Evolutionary conservation across 2,797 vertebrate species (phyloP).

Genomic region (Hippoglossus hippoglossus): DNA sequence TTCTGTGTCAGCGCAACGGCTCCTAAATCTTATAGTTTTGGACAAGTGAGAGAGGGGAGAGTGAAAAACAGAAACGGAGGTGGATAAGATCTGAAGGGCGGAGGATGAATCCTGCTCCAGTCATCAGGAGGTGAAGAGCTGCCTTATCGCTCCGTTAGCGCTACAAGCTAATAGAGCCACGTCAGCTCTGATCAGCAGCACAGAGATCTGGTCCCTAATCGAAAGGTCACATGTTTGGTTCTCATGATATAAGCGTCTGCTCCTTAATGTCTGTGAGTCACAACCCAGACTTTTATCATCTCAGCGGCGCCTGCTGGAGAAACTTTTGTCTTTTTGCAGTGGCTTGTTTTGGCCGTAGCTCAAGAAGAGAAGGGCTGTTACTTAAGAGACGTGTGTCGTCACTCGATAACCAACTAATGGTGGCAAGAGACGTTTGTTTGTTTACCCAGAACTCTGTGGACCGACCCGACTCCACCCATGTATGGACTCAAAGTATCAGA

Average conservation of each 20-base stretch:
- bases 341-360: slow-evolving; percentile 31
- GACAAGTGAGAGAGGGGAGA: slow-evolving; percentile 6
- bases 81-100: slow-evolving; percentile 9
- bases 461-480: no score
- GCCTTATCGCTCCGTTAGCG: slow-evolving; percentile 21
- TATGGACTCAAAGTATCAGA: no score
- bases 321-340: slow-evolving; percentile 28
- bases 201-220: not conserved
- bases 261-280: slow-evolving; percentile 16
- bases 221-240: slow-evolving; percentile 12
- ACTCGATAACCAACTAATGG: slow-evolving; percentile 2
- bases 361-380: slow-evolving; percentile 13
- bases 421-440: slow-evolving; percentile 5
- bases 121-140: slow-evolving; percentile 16
- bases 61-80: slow-evolving; percentile 25
- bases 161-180: slow-evolving; percentile 24
- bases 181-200: slow-evolving; percentile 8
- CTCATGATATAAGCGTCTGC: slow-evolving; percentile 1
- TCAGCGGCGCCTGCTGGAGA: slow-evolving; percentile 42
- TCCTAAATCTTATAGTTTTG: slow-evolving; percentile 36
- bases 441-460: slow-evolving; percentile 19
- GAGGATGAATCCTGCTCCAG: slow-evolving; percentile 28
- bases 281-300: slow-evolving; percentile 42
- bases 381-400: slow-evolving; percentile 4
- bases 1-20: slow-evolving; percentile 32